phyloP scores from a whole-genome alignment of 2,888 invertebrate species.

The Autographa gamma region DNA sequence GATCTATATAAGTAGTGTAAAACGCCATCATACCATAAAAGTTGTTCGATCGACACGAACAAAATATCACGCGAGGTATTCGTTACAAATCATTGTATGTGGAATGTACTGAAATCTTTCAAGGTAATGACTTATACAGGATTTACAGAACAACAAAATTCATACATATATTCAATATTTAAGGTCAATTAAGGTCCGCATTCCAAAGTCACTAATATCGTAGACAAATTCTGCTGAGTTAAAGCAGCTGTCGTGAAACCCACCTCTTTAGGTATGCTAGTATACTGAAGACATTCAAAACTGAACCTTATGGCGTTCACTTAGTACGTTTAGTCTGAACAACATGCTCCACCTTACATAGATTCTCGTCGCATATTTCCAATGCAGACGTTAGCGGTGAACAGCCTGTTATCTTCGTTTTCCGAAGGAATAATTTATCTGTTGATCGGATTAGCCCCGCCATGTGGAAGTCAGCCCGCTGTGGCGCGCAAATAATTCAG shows the following conservation, averaged over 20 bases:
- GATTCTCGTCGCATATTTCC: slow-evolving; percentile 1
- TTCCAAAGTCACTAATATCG: neutral
- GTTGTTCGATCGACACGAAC: slow-evolving; percentile 46
- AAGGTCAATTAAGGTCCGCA: too few relatives aligned
- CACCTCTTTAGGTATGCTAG: neutral
- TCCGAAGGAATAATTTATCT: slow-evolving; percentile 4
- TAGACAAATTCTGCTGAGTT: neutral
- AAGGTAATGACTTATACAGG: too few relatives aligned
- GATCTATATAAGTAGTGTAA: slow-evolving; percentile 23
- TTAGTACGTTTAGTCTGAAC: neutral
- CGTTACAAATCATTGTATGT: slow-evolving; percentile 31
- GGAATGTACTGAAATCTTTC: neutral
- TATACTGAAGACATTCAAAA: neutral
- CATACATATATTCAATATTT: neutral
- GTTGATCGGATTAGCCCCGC: slow-evolving; percentile 1
- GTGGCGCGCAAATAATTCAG: slow-evolving; percentile 4
- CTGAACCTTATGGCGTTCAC: neutral
- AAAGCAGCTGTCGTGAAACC: neutral
- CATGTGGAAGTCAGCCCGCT: slow-evolving; percentile 4
- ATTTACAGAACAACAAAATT: neutral
- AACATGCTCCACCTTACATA: neutral
- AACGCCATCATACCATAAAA: slow-evolving; percentile 39
- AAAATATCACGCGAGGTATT: slow-evolving; percentile 46
- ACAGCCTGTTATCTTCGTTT: slow-evolving; percentile 2
- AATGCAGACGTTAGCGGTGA: slow-evolving; percentile 4